A percentile compares a stretch with the other conserved stretches of the same genome.
Evolutionary conservation across 2,888 invertebrate species (phyloP).

Genomic region (Cataglyphis altisquamis): DNA sequence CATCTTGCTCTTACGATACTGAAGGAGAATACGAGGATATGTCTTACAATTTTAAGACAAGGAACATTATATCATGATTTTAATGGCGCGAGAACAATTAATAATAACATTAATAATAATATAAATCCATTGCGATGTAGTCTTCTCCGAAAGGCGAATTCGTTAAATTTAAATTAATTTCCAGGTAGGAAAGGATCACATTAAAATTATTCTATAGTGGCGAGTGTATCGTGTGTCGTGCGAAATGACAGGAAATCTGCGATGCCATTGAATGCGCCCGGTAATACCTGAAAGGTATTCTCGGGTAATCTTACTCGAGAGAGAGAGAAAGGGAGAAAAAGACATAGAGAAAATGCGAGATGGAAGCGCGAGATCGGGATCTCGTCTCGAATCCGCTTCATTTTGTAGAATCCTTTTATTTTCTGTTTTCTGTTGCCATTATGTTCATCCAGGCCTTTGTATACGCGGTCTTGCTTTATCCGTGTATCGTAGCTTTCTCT

Average conservation of each 20-base stretch:
- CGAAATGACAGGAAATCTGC: constrained; percentile 7
- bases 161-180: constrained; percentile 78
- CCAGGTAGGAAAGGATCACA: constrained; percentile 76
- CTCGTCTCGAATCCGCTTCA: constrained; percentile 62
- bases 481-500: neutral
- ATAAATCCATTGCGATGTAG: constrained; percentile 64
- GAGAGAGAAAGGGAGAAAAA: neutral
- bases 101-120: constrained; percentile 64
- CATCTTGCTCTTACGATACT: neutral
- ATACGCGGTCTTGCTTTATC: constrained; percentile 14
- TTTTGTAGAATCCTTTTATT: constrained; percentile 32
- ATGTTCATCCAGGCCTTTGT: constrained; percentile 54
- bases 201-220: constrained; percentile 81
- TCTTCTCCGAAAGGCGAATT: constrained; percentile 76
- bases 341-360: constrained; percentile 4
- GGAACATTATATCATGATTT: constrained; percentile 16
- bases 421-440: constrained; percentile 45
- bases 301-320: constrained; percentile 19
- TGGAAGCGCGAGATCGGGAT: constrained; percentile 65
- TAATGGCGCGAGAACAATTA: neutral
- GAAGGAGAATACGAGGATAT: neutral
- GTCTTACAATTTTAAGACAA: neutral
- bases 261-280: constrained; percentile 15
- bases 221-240: constrained; percentile 28
- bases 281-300: constrained; percentile 5